Evolutionary conservation across 2,888 invertebrate species (phyloP).

Genomic region (Pseudanteris insignis): DNA sequence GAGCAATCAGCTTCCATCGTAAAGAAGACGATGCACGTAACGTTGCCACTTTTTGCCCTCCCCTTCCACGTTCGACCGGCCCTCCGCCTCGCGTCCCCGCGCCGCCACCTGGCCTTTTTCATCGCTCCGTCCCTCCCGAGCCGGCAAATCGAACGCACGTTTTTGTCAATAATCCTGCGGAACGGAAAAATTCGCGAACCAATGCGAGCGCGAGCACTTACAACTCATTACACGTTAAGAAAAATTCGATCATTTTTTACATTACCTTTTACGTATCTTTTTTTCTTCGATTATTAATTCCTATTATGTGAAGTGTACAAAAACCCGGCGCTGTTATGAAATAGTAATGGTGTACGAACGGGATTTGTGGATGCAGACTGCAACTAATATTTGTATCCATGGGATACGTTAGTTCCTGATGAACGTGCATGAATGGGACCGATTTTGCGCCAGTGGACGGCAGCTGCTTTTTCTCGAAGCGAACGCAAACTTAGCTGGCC

Average conservation of each 20-base stretch:
- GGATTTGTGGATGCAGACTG: too few species aligned
- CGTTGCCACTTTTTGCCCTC: conserved; percentile 57
- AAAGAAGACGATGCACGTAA: conserved; percentile 61
- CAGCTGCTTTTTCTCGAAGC: conserved; percentile 35
- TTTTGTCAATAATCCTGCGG: conserved; percentile 60
- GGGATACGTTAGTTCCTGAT: conserved; percentile 28
- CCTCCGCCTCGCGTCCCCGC: conserved; percentile 45
- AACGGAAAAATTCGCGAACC: conserved; percentile 53
- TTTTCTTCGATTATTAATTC: too few species aligned
- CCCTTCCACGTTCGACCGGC: conserved; percentile 29
- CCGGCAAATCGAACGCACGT: conserved; percentile 48
- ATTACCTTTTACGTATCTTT: too few species aligned
- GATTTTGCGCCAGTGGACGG: conserved; percentile 14
- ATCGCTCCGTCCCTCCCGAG: conserved; percentile 14
- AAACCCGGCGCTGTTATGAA: too few species aligned
- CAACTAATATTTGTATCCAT: conserved; percentile 5
- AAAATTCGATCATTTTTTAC: too few species aligned
- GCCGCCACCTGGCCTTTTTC: conserved; percentile 22
- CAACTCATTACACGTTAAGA: too few species aligned
- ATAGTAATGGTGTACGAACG: too few species aligned
- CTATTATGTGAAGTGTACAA: too few species aligned
- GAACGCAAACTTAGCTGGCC: too few species aligned
- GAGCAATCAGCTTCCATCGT: conserved; percentile 64
- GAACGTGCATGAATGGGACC: conserved; percentile 23
- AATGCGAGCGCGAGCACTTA: conserved; percentile 46